Conservation (phyloP, 2,797 vertebrate species). For the Morus bassanus region DNA sequence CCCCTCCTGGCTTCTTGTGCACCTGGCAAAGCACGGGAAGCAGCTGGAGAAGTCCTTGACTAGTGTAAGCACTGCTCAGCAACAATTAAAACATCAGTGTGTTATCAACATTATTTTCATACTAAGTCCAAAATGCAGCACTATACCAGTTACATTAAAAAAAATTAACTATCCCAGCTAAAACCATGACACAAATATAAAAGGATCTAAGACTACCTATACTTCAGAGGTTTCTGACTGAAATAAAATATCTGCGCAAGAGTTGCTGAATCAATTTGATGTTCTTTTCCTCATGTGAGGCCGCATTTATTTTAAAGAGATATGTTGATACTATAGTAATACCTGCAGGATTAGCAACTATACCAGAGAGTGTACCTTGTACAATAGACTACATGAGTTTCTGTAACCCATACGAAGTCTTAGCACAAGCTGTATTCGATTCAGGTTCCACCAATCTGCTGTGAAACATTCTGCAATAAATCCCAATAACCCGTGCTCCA, state of each 20-base stretch:
- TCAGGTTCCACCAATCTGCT: background rate
- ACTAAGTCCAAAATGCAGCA: too few relatives aligned
- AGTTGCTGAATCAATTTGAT: background rate
- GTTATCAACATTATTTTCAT: too few relatives aligned
- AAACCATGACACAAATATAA: background rate
- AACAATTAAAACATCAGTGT: too few relatives aligned
- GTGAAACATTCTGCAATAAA: background rate
- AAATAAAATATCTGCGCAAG: background rate
- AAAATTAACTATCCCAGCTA: too few relatives aligned
- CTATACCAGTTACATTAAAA: too few relatives aligned
- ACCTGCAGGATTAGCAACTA: background rate
- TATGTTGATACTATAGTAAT: background rate
- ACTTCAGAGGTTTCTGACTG: background rate
- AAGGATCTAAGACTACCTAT: background rate
- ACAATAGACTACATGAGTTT: background rate
- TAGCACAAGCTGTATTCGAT: background rate
- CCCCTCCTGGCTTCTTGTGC: too few relatives aligned
- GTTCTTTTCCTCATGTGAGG: background rate
- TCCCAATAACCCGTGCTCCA: background rate
- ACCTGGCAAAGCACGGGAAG: too few relatives aligned
- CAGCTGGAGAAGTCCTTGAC: too few relatives aligned
- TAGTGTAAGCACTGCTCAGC: too few relatives aligned
- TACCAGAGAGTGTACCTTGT: background rate
- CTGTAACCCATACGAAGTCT: background rate
- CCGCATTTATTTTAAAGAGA: background rate